Evolutionary conservation across 1,140 invertebrate species (phyloP), one percentile per base, ranked within the genome.

Genomic region (Orchestia grillus): DNA sequence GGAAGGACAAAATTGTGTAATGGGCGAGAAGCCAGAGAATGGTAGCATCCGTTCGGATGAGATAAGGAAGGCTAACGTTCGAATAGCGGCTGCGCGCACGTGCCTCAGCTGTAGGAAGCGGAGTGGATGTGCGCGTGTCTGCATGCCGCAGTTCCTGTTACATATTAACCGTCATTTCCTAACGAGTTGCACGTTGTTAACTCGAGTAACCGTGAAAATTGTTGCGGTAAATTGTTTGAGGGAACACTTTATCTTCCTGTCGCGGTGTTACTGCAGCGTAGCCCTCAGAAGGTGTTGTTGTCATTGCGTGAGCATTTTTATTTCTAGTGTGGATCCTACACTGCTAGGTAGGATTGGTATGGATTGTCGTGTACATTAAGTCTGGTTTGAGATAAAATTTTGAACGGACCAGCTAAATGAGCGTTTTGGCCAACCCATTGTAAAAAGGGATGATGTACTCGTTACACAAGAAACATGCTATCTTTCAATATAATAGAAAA

Each of bases 1-100:
- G 92, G 44, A 94, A 94, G 40, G 88, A 11, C 36, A 47, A 44
- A 47, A n/a, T 94, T 45, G 92, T 45, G 92, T 44, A 47, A 94
- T 44, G 92, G 92, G 36, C 40, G 92, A 44, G 92, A 90, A 90
- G 88, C 36, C n/a, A 19, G 88, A 90, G 92, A 44, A 94, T 94
- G 43, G 44, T 44, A n/a, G 11, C 92, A 94, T 44, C 92, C 92
- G 92, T 45, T 45, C 41, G 36, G 92, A 90, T 44, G 92, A 44
- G 92, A 94, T 94, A 94, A 94, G 92, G 43, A 94, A 94, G 92
- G 40, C 92, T 44, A 94, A 94, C 40, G 44, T 42, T 44, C 41
- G 19, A 91, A 44, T 91, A 11, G 43, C 92, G 44, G 44, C 43
- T 15, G 40, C 92, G 19, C 44, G 41, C 92, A 47, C 43, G 43